Percentiles rank a stretch among this genome's conserved stretches.
phyloP scores from a whole-genome alignment of 2,797 vertebrate genomes.

The Siniperca undulata region DNA sequence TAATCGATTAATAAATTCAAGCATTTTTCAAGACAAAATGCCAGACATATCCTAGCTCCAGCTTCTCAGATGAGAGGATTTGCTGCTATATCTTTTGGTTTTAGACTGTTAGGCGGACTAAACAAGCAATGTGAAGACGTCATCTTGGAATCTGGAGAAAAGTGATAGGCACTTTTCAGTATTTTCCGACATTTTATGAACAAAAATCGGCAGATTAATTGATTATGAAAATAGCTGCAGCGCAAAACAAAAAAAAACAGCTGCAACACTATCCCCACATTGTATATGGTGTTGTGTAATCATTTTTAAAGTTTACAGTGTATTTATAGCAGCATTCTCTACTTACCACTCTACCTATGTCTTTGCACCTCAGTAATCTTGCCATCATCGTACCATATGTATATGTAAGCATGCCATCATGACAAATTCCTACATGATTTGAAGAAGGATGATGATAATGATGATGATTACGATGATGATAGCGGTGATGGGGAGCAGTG shows the following conservation, averaged over 20 bases:
- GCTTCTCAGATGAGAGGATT: not conserved
- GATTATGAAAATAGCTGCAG: not conserved
- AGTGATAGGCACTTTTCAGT: not conserved
- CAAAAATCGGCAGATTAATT: not conserved
- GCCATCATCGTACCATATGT: not conserved
- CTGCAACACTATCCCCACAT: not conserved
- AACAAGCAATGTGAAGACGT: not conserved
- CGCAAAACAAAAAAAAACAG: not conserved
- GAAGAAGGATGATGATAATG: conserved; percentile 11
- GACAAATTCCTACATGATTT: conserved; percentile 11
- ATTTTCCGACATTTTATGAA: not conserved
- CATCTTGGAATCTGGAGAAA: not conserved
- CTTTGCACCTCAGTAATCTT: conserved; percentile 7
- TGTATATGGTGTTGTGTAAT: not conserved
- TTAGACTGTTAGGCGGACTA: not conserved
- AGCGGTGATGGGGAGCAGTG: not conserved
- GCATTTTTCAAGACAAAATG: not conserved
- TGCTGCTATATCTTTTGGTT: not conserved
- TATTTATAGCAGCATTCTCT: not conserved
- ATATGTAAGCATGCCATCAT: not conserved
- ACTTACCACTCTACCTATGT: no score
- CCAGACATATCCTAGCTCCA: not conserved
- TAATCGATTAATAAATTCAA: not conserved
- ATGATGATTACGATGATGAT: conserved; percentile 14
- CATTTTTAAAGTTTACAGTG: not conserved